Conservation (phyloP, 1,140 invertebrate species). For the Grapholita molesta region DNA sequence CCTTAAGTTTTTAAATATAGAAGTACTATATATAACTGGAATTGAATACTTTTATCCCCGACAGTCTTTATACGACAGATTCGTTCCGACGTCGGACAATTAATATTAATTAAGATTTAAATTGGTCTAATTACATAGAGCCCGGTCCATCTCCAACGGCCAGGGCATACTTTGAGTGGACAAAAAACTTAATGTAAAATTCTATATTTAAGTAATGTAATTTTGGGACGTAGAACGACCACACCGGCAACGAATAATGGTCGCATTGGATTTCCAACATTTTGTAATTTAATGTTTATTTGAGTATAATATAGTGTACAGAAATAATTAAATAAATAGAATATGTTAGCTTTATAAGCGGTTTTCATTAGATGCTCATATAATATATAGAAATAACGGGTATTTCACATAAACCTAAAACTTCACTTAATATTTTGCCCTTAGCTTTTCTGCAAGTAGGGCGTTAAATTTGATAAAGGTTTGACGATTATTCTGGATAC, state of each 20-base stretch:
- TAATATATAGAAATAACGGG: too few relatives aligned
- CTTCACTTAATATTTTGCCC: too few relatives aligned
- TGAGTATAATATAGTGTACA: too few relatives aligned
- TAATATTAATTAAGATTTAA: constrained; percentile 77
- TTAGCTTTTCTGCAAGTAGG: too few relatives aligned
- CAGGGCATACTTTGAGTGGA: constrained; percentile 46
- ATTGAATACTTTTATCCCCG: constrained; percentile 47
- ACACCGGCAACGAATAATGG: not conserved
- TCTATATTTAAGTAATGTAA: constrained; percentile 18
- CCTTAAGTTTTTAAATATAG: not conserved
- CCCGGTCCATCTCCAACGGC: constrained; percentile 52
- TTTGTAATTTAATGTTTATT: too few relatives aligned
- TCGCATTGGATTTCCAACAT: not conserved
- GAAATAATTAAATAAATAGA: too few relatives aligned
- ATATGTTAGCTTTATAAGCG: too few relatives aligned
- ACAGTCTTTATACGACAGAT: constrained; percentile 66
- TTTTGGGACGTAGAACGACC: constrained; percentile 3
- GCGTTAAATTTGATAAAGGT: too few relatives aligned
- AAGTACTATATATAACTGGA: not conserved
- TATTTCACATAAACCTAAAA: too few relatives aligned
- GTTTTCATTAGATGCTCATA: too few relatives aligned
- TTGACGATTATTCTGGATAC: too few relatives aligned
- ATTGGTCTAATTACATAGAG: constrained; percentile 76
- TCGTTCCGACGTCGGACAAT: constrained; percentile 72
- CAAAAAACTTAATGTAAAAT: constrained; percentile 30